Conservation (phyloP, 2,797 vertebrate species). For the Paramormyrops hopkinsi region DNA sequence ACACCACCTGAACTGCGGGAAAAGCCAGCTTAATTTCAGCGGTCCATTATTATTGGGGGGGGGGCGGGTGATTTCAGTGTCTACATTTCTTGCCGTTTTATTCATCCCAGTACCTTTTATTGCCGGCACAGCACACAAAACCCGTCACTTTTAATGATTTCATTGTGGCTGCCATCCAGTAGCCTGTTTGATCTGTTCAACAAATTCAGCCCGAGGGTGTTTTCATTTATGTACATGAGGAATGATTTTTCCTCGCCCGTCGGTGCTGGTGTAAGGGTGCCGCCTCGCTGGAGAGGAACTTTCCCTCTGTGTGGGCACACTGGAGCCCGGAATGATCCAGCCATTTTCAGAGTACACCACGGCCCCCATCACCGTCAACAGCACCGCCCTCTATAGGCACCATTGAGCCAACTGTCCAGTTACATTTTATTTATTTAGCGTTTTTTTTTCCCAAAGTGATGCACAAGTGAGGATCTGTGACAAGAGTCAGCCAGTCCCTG, state of each 20-base stretch:
- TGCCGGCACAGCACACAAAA: not conserved
- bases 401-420: not conserved
- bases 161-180: not conserved
- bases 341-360: not conserved
- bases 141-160: conserved; percentile 11
- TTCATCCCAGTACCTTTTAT: not conserved
- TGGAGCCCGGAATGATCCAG: no score
- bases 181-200: not conserved
- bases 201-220: not conserved
- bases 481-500: not conserved
- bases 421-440: not conserved
- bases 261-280: not conserved
- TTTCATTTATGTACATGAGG: conserved; percentile 3
- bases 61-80: not conserved
- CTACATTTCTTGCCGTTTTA: not conserved
- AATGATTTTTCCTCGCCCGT: not conserved
- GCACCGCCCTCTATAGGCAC: not conserved
- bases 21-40: not conserved
- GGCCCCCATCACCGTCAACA: not conserved
- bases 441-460: not conserved
- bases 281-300: not conserved
- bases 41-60: not conserved
- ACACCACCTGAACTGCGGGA: not conserved
- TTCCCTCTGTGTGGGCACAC: not conserved
- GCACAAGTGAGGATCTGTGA: not conserved